phyloP scores from a whole-genome alignment of 1,140 invertebrate genomes.

The Drosophila kurseongensis region DNA sequence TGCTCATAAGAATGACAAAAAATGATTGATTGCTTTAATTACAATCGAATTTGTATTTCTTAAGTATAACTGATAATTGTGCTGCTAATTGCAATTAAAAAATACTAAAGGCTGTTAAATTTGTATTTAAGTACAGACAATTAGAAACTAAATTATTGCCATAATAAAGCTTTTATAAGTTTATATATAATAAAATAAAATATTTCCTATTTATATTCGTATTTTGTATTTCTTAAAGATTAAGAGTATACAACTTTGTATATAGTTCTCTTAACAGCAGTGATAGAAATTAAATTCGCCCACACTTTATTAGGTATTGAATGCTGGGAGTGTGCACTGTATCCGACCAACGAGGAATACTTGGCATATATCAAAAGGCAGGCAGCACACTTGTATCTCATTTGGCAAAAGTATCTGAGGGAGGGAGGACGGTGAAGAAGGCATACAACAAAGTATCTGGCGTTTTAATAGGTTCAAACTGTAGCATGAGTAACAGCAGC shows the following conservation, averaged over 20 bases:
- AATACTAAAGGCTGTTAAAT: too few species aligned
- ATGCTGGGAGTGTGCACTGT: conserved; percentile 1
- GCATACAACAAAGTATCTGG: conserved; percentile 58
- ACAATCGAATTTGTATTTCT: too few species aligned
- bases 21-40: too few species aligned
- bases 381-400: conserved; percentile 44
- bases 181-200: too few species aligned
- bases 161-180: neutral
- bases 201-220: too few species aligned
- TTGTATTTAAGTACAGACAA: too few species aligned
- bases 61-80: too few species aligned
- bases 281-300: neutral
- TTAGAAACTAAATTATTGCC: too few species aligned
- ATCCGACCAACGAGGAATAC: conserved; percentile 5
- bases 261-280: neutral
- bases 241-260: too few species aligned
- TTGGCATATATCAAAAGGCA: conserved; percentile 45
- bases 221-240: too few species aligned
- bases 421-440: neutral
- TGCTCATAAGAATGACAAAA: too few species aligned
- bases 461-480: conserved; percentile 72
- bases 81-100: too few species aligned
- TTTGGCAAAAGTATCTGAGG: conserved; percentile 41
- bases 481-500: conserved; percentile 53
- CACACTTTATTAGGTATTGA: neutral